Evolutionary conservation across 2,888 invertebrate species (phyloP).

Genomic region (Cheilosia scutellata): DNA sequence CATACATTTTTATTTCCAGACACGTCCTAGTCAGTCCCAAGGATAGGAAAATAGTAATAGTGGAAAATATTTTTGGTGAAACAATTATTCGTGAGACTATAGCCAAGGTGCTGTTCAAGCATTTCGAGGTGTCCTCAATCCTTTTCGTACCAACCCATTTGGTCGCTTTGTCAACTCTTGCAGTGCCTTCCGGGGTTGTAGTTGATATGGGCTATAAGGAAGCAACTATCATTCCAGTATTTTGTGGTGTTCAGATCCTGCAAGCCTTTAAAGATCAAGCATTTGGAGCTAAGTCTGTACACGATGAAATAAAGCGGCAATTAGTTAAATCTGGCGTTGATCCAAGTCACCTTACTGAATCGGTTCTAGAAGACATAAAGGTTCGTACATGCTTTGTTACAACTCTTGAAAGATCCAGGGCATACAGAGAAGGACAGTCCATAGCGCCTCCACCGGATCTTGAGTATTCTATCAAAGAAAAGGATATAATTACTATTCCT

Average conservation of each 20-base stretch:
- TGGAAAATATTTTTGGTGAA: slow-evolving; percentile 94
- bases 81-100: slow-evolving; percentile 93
- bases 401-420: slow-evolving; percentile 88
- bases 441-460: slow-evolving; percentile 86
- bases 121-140: slow-evolving; percentile 94
- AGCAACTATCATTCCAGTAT: slow-evolving; percentile 92
- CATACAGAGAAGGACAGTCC: slow-evolving; percentile 84
- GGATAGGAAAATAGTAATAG: slow-evolving; percentile 94
- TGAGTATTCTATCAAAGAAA: slow-evolving; percentile 88
- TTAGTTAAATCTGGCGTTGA: slow-evolving; percentile 85
- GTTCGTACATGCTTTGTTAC: slow-evolving; percentile 96
- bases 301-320: slow-evolving; percentile 86
- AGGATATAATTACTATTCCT: slow-evolving; percentile 87
- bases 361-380: slow-evolving; percentile 90
- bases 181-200: slow-evolving; percentile 92
- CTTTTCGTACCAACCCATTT: slow-evolving; percentile 94
- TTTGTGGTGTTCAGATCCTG: slow-evolving; percentile 93
- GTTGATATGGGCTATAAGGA: slow-evolving; percentile 95
- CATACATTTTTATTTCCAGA: slow-evolving; percentile 84
- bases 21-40: slow-evolving; percentile 96
- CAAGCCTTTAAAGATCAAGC: slow-evolving; percentile 93
- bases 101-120: slow-evolving; percentile 95
- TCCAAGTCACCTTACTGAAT: slow-evolving; percentile 84
- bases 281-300: slow-evolving; percentile 90
- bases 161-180: slow-evolving; percentile 92